phyloP scores from a whole-genome alignment of 2,113 vertebrate species.

The Mesocricetus auratus region DNA sequence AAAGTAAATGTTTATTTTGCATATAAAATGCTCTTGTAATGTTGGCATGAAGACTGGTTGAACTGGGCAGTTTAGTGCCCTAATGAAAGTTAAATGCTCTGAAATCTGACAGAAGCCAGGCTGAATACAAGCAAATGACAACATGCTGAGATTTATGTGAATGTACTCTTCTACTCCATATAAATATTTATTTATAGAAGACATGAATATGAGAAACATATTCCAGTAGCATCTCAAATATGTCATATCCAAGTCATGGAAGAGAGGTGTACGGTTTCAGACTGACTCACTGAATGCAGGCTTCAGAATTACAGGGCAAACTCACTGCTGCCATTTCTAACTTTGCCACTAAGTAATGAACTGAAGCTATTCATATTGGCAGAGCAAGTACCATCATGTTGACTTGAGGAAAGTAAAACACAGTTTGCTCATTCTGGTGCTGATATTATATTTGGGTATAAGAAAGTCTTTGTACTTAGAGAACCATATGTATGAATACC shows the following conservation, averaged over 20 bases:
- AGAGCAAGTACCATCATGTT: conserved; percentile 53
- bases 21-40: conserved; percentile 18
- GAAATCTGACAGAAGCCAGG: conserved; percentile 31
- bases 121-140: conserved; percentile 40
- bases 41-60: conserved; percentile 64
- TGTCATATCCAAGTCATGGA: conserved; percentile 37
- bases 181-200: conserved; percentile 76
- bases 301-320: conserved; percentile 49
- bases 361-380: conserved; percentile 53
- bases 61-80: conserved; percentile 25
- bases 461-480: conserved; percentile 39
- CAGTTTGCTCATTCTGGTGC: conserved; percentile 50
- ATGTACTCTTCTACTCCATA: not conserved
- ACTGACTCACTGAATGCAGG: conserved; percentile 51
- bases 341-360: conserved; percentile 39
- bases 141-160: conserved; percentile 59
- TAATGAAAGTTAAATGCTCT: conserved; percentile 66
- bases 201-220: conserved; percentile 60
- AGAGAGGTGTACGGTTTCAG: conserved; percentile 7
- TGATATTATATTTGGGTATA: conserved; percentile 38
- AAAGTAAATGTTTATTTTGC: conserved; percentile 50
- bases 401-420: conserved; percentile 64
- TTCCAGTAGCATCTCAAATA: conserved; percentile 64
- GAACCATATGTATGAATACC: conserved; percentile 37
- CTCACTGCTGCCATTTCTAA: conserved; percentile 41